Evolutionary conservation across 2,797 vertebrate species (phyloP).

Genomic region (Meriones psammophilus): DNA sequence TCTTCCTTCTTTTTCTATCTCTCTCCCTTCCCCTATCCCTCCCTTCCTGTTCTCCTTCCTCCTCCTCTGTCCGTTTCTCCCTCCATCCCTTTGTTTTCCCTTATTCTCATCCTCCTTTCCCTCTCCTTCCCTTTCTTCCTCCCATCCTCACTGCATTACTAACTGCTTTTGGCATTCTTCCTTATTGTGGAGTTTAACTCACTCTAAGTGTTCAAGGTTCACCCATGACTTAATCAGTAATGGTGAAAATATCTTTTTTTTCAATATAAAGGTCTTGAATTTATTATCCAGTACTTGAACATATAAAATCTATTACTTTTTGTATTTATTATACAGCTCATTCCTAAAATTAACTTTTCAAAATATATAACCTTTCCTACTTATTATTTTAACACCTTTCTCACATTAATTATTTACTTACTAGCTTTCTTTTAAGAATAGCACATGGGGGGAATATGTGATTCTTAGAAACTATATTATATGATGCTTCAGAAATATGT

Average conservation of each 20-base stretch:
- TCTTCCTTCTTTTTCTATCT: background rate
- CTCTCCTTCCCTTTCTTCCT: background rate
- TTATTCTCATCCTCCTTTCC: no score
- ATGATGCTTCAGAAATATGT: background rate
- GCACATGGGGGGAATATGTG: background rate
- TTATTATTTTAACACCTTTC: background rate
- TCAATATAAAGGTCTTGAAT: background rate
- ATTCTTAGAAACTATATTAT: background rate
- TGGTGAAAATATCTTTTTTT: no score
- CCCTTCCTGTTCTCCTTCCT: fast-evolving
- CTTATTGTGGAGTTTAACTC: background rate
- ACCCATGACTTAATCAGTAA: background rate
- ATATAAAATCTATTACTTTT: background rate
- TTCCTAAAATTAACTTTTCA: background rate
- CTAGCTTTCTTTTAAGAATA: background rate
- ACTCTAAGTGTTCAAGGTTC: background rate
- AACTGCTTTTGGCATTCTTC: background rate
- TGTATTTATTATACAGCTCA: background rate
- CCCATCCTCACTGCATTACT: background rate
- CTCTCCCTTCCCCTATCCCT: fast-evolving
- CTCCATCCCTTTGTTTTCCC: background rate
- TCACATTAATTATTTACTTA: background rate
- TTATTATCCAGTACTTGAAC: background rate
- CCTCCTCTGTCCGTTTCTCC: fast-evolving
- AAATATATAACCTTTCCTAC: background rate